Conservation (phyloP, 2,888 invertebrate genomes). For the Merodon equestris region DNA sequence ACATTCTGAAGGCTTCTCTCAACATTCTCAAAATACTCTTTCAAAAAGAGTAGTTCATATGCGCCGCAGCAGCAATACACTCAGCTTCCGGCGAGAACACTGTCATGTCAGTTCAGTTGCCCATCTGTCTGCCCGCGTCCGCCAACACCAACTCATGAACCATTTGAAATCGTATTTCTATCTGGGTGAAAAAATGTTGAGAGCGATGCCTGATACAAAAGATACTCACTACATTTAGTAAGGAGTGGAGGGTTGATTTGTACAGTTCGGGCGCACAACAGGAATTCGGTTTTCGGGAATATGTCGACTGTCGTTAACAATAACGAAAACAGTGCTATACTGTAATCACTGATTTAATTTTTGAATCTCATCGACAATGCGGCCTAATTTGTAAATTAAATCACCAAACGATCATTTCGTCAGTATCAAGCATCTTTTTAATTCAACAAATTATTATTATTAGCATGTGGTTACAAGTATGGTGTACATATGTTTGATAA, state of each 20-base stretch:
- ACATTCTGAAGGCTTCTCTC: constrained; percentile 50
- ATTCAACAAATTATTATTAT: constrained; percentile 41
- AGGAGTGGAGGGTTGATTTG: constrained; percentile 65
- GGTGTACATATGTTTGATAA: constrained; percentile 5
- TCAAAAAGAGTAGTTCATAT: constrained; percentile 30
- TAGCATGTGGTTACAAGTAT: not conserved
- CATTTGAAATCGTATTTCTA: constrained; percentile 54
- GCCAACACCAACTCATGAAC: constrained; percentile 49
- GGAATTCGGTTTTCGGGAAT: constrained; percentile 24
- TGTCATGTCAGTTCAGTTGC: constrained; percentile 50
- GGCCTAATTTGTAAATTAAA: constrained; percentile 3
- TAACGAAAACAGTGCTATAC: not conserved
- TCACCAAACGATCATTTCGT: no score
- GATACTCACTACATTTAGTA: constrained; percentile 64
- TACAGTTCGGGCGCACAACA: constrained; percentile 38
- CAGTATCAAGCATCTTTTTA: no score
- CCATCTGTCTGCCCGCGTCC: constrained; percentile 53
- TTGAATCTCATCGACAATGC: no score
- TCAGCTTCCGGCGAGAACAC: constrained; percentile 66
- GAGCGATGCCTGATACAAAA: constrained; percentile 61
- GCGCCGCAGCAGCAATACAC: constrained; percentile 41
- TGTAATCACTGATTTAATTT: no score
- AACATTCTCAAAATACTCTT: constrained; percentile 46
- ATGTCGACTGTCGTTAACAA: constrained; percentile 20
- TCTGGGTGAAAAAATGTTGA: constrained; percentile 69